Evolutionary conservation across 2,888 invertebrate genomes (phyloP).

Genomic region (Choristoneura rosaceana): DNA sequence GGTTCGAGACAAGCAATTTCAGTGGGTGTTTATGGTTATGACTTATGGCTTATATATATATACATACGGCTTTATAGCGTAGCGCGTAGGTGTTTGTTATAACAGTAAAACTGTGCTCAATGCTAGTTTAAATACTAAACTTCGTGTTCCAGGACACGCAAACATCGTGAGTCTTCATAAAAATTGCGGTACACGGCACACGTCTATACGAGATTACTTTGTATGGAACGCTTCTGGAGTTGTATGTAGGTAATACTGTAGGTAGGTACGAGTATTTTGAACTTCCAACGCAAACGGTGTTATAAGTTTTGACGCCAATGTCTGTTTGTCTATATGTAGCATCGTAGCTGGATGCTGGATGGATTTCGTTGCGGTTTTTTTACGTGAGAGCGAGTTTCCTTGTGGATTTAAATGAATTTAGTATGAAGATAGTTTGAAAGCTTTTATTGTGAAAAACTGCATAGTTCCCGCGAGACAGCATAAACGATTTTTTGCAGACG

Average conservation of each 20-base stretch:
- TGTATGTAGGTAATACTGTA: background rate
- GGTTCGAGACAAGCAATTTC: conserved; percentile 36
- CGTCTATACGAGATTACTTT: conserved; percentile 1
- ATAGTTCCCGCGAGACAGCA: too few species aligned
- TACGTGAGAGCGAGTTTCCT: too few species aligned
- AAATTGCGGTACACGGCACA: conserved; percentile 1
- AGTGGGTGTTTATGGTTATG: conserved; percentile 36
- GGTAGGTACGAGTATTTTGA: background rate
- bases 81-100: conserved; percentile 14
- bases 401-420: too few species aligned
- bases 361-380: too few species aligned
- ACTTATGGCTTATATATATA: too few species aligned
- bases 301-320: too few species aligned
- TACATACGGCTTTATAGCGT: conserved; percentile 23
- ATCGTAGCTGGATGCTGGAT: too few species aligned
- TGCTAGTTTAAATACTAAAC: conserved; percentile 24
- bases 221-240: background rate
- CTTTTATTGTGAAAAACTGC: too few species aligned
- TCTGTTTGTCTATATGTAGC: too few species aligned
- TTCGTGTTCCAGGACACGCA: conserved; percentile 11
- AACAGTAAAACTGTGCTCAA: conserved; percentile 18
- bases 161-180: conserved; percentile 9
- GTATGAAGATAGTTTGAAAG: too few species aligned
- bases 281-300: too few species aligned
- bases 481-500: too few species aligned